Base-by-base conservation (phyloP, 2,888 invertebrate genomes). In the Augochlorella aurata region DNA sequence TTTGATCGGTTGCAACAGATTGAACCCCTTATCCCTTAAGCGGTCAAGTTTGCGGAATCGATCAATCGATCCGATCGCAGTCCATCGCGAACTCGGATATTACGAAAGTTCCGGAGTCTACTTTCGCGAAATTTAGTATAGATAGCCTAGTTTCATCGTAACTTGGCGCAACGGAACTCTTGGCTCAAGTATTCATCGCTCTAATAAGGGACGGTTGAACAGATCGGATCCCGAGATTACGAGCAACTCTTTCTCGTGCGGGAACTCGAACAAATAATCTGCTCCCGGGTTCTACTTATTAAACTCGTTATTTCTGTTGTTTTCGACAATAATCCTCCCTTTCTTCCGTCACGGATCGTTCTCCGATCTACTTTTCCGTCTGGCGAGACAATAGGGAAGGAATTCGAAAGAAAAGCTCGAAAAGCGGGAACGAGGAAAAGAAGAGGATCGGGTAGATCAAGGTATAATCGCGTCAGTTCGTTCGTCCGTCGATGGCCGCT, bases 381-480 rank as follows among this genome's bases (percentile, higher is more conserved):
- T 49, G 24, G 49, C 47, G 14, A 52, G 18, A 10, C 10, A 21
- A 73, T 54, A 2, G 14, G 14, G 10, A 3, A 0, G 9, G 75
- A 14, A n/a, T 50, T 18, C 44, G 73, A 10, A 82, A 77, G 84
- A 81, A 71, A 76, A 78, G 63, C 69, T 75, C 67, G 67, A 2
- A 8, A 1, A 58, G 24, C 12, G 14, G 66, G 71, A 73, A 67
- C 70, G 74, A 77, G 38, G 70, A 29, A 49, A 9, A 74, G 74
- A 66, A 77, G 84, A 73, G 75, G 81, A 87, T 72, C 83, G 83
- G 81, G 81, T 69, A 83, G 88, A 85, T 89, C 86, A 87, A 85
- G 86, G 87, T 82, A 83, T 90, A 92, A 92, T 93, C 92, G 91
- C 90, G 91, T 92, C 90, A 91, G 90, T 91, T 90, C 91, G 90